These are phyloP conservation scores for Sebastes aleutianus DNA, from an alignment of 2,797 vertebrate genomes.

Conservation along the genomic window DNA sequence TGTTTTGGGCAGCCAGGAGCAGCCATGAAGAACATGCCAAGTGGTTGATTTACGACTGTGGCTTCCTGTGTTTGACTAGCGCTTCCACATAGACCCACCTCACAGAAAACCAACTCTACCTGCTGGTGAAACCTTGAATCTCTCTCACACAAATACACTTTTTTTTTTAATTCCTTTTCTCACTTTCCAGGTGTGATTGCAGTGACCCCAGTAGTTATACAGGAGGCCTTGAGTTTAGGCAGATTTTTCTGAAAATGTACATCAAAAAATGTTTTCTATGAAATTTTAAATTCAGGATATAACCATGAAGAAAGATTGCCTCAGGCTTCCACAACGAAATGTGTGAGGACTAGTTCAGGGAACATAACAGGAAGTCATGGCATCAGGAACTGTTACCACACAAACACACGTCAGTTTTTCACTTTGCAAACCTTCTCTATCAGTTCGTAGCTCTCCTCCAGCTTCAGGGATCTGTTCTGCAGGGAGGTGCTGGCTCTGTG, in stretches of 20 bases:
- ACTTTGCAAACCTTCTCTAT: constrained; percentile 90
- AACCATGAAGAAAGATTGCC: constrained; percentile 4
- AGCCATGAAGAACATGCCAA: constrained; percentile 58
- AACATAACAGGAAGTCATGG: background rate
- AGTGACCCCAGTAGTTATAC: constrained; percentile 22
- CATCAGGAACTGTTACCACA: background rate
- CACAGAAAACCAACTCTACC: constrained; percentile 68
- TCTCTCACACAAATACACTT: constrained; percentile 14
- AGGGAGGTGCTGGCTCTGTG: constrained; percentile 89
- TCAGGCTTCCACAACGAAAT: background rate
- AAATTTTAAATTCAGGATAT: background rate
- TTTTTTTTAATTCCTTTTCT: constrained; percentile 6
- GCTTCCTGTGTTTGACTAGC: constrained; percentile 75
- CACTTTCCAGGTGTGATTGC: constrained; percentile 26
- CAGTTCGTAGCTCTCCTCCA: constrained; percentile 97
- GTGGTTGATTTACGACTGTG: constrained; percentile 73
- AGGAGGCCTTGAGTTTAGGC: background rate
- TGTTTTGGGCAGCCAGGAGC: constrained; percentile 56
- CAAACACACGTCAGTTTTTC: background rate
- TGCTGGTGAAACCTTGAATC: constrained; percentile 35
- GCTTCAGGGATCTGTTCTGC: constrained; percentile 93
- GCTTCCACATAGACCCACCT: constrained; percentile 65
- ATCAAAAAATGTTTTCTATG: background rate
- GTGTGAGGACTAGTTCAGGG: background rate
- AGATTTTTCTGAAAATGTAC: background rate